Percentiles rank a stretch among this genome's conserved stretches.
Evolutionary conservation across 2,888 invertebrate genomes (phyloP).

Genomic region (Sarcophaga caerulescens): DNA sequence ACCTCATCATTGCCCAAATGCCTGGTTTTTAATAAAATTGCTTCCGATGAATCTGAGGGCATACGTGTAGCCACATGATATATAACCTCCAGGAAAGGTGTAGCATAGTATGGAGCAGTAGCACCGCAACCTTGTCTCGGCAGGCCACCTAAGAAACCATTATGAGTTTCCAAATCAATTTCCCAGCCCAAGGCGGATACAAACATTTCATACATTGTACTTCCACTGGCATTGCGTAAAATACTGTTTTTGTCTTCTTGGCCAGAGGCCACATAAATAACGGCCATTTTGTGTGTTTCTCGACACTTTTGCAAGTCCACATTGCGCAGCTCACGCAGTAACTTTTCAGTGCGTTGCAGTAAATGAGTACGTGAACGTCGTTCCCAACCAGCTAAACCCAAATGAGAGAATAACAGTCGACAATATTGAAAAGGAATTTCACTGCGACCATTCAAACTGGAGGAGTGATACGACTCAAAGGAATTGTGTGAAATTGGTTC

Average conservation of each 20-base stretch:
- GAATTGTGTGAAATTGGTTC: slow-evolving; percentile 75
- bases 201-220: slow-evolving; percentile 95
- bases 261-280: slow-evolving; percentile 98
- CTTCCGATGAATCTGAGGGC: slow-evolving; percentile 94
- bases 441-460: slow-evolving; percentile 81
- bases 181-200: slow-evolving; percentile 86
- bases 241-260: slow-evolving; percentile 98
- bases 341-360: slow-evolving; percentile 92
- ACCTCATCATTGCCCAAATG: slow-evolving; percentile 99
- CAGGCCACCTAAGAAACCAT: slow-evolving; percentile 96
- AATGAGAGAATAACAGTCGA: slow-evolving; percentile 93
- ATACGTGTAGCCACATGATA: slow-evolving; percentile 99
- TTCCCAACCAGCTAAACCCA: slow-evolving; percentile 95
- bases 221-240: slow-evolving; percentile 91
- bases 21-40: slow-evolving; percentile 94
- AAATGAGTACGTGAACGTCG: slow-evolving; percentile 92
- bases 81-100: slow-evolving; percentile 94
- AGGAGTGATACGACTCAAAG: slow-evolving; percentile 81
- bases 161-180: slow-evolving; percentile 95
- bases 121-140: slow-evolving; percentile 94
- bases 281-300: slow-evolving; percentile 97
- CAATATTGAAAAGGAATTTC: slow-evolving; percentile 91
- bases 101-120: slow-evolving; percentile 97
- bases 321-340: slow-evolving; percentile 94
- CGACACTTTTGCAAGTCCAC: slow-evolving; percentile 95